Conservation (phyloP, 1,140 invertebrate genomes). For the Musca vetustissima region DNA sequence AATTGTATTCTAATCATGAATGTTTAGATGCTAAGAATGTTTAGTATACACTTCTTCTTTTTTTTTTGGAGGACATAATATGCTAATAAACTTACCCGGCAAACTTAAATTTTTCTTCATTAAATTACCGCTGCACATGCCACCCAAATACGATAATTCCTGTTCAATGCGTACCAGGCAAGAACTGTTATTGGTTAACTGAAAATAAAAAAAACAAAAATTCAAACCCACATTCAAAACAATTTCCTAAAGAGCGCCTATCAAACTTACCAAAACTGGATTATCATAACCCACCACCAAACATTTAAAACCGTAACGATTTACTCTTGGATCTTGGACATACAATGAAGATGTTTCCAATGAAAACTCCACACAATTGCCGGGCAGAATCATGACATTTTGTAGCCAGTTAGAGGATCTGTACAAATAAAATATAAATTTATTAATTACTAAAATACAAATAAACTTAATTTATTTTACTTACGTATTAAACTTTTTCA, state of each 20-base stretch:
- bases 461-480: constrained; percentile 9
- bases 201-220: constrained; percentile 18
- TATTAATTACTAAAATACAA: too few relatives aligned
- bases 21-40: too few relatives aligned
- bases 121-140: constrained; percentile 84
- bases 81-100: constrained; percentile 60
- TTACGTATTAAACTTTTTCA: constrained; percentile 55
- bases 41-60: too few relatives aligned
- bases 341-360: constrained; percentile 95
- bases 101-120: constrained; percentile 83
- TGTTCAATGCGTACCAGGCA: constrained; percentile 80
- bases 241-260: too few relatives aligned
- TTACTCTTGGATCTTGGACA: constrained; percentile 84
- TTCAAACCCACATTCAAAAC: background rate
- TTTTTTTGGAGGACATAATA: too few relatives aligned
- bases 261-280: constrained; percentile 53
- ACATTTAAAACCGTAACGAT: constrained; percentile 88
- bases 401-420: constrained; percentile 83
- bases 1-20: too few relatives aligned
- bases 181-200: constrained; percentile 49
- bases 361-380: constrained; percentile 92
- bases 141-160: constrained; percentile 87
- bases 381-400: constrained; percentile 83
- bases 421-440: too few relatives aligned
- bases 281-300: constrained; percentile 91